phyloP scores from a whole-genome alignment of 2,797 vertebrate genomes.

The Poeciliopsis infans region DNA sequence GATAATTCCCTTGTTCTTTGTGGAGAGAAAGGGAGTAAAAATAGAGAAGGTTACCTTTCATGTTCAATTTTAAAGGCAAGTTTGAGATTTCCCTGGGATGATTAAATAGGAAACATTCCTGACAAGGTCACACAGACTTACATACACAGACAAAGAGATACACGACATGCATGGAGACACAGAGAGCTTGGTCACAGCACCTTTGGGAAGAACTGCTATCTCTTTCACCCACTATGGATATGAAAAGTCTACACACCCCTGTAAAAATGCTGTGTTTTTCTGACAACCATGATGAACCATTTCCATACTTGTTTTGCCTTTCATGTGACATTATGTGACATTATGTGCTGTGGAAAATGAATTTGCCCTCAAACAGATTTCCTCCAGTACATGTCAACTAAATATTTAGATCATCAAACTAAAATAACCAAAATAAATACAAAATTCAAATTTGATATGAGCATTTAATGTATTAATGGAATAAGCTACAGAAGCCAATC shows the following conservation, averaged over 20 bases:
- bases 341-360: neutral
- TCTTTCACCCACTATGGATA: constrained; percentile 25
- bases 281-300: neutral
- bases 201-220: constrained; percentile 40
- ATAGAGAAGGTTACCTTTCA: constrained; percentile 80
- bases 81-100: constrained; percentile 77
- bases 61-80: constrained; percentile 77
- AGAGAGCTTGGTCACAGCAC: constrained; percentile 48
- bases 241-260: constrained; percentile 5
- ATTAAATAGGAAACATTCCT: constrained; percentile 72
- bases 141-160: constrained; percentile 36
- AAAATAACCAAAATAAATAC: neutral
- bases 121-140: constrained; percentile 69
- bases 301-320: neutral
- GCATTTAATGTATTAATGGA: neutral
- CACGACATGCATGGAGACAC: constrained; percentile 19
- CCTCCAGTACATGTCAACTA: neutral
- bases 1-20: constrained; percentile 73
- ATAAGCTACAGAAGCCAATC: neutral
- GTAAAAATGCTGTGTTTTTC: neutral
- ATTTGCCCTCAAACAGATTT: neutral
- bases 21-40: constrained; percentile 65
- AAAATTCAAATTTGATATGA: neutral
- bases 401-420: neutral
- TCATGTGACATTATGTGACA: neutral